Evolutionary conservation across 2,113 vertebrate species (phyloP).

Genomic region (Menura novaehollandiae): DNA sequence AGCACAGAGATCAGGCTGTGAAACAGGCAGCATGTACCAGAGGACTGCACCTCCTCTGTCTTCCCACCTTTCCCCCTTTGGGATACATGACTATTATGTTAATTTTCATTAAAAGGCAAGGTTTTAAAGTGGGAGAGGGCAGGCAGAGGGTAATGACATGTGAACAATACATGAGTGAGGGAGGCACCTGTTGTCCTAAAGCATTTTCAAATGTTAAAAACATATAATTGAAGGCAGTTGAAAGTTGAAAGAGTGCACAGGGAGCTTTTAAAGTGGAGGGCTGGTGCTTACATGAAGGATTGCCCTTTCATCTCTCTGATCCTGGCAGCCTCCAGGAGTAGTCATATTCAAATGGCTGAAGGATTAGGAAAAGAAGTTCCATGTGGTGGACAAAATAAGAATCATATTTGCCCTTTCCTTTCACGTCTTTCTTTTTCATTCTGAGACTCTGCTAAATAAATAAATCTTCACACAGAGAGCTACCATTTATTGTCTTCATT

Average conservation of each 20-base stretch:
- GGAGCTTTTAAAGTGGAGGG: background rate
- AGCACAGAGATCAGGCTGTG: background rate
- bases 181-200: background rate
- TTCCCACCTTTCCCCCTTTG: background rate
- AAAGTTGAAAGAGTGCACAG: background rate
- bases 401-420: slow-evolving; percentile 23
- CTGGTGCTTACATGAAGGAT: background rate
- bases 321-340: background rate
- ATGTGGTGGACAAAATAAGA: background rate
- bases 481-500: background rate
- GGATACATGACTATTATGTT: background rate
- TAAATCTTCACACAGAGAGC: background rate
- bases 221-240: background rate
- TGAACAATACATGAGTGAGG: background rate
- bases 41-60: background rate
- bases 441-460: background rate
- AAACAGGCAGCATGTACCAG: background rate
- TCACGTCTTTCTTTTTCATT: background rate
- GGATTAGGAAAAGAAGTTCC: slow-evolving; percentile 24
- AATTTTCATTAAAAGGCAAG: background rate
- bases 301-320: background rate
- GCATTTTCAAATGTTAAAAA: background rate
- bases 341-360: background rate
- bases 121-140: background rate
- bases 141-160: background rate